Percentiles rank a stretch among this genome's conserved stretches.
These are phyloP conservation scores for Ernsta delagoae DNA, from an alignment of 2,888 invertebrate species.

Conservation along the genomic window DNA sequence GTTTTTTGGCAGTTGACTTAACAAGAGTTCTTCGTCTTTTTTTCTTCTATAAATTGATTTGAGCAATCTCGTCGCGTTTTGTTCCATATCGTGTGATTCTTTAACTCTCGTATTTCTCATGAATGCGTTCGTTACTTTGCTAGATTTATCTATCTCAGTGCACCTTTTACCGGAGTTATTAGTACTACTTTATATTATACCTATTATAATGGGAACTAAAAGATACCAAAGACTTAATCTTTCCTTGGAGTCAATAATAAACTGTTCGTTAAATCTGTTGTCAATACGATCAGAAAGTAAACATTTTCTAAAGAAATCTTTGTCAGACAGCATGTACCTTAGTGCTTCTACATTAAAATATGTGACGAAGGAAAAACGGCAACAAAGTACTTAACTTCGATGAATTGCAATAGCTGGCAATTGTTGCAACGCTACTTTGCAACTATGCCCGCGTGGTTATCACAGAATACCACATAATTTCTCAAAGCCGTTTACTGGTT, in stretches of 20 bases:
- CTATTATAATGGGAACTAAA: too few species aligned
- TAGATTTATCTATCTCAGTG: too few species aligned
- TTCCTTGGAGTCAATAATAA: too few species aligned
- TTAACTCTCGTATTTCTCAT: neutral
- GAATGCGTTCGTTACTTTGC: too few species aligned
- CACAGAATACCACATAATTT: neutral
- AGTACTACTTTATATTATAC: too few species aligned
- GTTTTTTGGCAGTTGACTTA: constrained; percentile 2
- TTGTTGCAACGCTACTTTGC: neutral
- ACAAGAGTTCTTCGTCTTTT: neutral
- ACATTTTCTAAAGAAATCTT: too few species aligned
- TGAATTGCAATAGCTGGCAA: neutral
- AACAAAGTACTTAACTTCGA: neutral
- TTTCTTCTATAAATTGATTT: neutral
- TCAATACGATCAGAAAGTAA: too few species aligned
- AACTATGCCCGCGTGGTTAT: neutral
- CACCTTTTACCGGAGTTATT: too few species aligned
- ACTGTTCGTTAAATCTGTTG: too few species aligned
- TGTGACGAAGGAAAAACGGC: neutral
- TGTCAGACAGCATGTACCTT: too few species aligned
- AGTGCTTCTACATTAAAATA: too few species aligned
- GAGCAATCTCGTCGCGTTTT: neutral
- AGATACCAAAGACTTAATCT: too few species aligned
- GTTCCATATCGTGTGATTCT: neutral
- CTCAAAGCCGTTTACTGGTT: neutral